Percentiles rank a stretch among this genome's conserved stretches.
Conservation (phyloP, 2,888 invertebrate genomes). For the Acronicta leporina region DNA sequence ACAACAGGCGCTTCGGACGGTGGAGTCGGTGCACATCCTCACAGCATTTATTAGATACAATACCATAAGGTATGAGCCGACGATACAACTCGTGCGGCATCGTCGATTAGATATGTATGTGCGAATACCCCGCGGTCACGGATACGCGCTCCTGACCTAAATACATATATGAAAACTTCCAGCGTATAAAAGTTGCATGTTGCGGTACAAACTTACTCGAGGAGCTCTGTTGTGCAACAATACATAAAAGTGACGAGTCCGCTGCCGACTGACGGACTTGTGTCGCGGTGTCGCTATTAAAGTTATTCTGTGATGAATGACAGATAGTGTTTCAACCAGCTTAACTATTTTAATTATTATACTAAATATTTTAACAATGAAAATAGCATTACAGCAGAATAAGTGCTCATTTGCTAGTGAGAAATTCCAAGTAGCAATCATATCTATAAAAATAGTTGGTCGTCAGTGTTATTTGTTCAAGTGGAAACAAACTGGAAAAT, state of each 20-base stretch:
- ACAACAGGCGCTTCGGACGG: constrained; percentile 56
- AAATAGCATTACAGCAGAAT: constrained; percentile 34
- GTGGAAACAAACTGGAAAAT: constrained; percentile 34
- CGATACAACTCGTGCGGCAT: constrained; percentile 28
- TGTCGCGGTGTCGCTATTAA: background rate
- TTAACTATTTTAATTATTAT: constrained; percentile 14
- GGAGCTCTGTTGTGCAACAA: constrained; percentile 31
- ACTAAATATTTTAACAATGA: constrained; percentile 17
- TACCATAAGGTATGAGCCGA: background rate
- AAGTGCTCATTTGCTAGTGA: constrained; percentile 43
- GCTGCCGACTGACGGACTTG: background rate
- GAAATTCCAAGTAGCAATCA: constrained; percentile 33
- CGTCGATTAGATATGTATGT: constrained; percentile 38
- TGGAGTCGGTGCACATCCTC: constrained; percentile 33
- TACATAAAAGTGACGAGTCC: no score
- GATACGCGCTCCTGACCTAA: constrained; percentile 2
- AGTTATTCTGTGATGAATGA: background rate
- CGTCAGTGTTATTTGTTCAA: constrained; percentile 28
- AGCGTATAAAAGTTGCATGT: constrained; percentile 45
- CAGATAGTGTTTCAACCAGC: constrained; percentile 11
- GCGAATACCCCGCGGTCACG: constrained; percentile 18
- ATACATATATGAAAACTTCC: constrained; percentile 27
- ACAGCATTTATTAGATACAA: background rate
- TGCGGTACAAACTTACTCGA: constrained; percentile 35
- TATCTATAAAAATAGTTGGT: constrained; percentile 53